A percentile compares a stretch with the other conserved stretches of the same genome.
These are phyloP conservation scores for Phenganax marumi DNA, from an alignment of 92 coral and sea anemone genomes.

Conservation along the genomic window DNA sequence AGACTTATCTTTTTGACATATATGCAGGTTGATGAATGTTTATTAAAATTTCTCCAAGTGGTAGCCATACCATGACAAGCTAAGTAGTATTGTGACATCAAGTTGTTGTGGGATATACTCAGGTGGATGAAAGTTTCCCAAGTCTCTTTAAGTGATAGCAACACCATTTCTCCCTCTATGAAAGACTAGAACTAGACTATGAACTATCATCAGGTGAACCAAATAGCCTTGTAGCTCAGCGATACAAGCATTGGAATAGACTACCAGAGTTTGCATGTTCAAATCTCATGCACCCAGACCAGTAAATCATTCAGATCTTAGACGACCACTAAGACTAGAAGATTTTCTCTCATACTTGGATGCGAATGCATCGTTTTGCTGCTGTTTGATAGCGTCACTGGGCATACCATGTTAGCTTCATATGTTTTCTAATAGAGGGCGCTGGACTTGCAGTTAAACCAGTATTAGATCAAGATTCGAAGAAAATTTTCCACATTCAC, in stretches of 20 bases:
- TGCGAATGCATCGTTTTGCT: not conserved
- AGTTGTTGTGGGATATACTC: not conserved
- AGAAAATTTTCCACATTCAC: slow-evolving; percentile 81
- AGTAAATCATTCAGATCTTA: too few relatives aligned
- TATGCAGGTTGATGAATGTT: too few relatives aligned
- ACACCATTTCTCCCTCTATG: not conserved
- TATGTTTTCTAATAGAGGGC: slow-evolving; percentile 60
- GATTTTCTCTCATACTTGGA: not conserved
- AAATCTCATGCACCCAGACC: too few relatives aligned
- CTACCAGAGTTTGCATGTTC: too few relatives aligned
- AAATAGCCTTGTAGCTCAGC: too few relatives aligned
- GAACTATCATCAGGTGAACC: not conserved
- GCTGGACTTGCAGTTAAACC: slow-evolving; percentile 74
- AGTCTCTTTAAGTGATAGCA: not conserved
- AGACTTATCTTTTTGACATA: not conserved
- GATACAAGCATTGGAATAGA: too few relatives aligned
- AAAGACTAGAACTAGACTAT: not conserved
- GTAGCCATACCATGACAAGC: not conserved
- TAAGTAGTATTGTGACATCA: not conserved
- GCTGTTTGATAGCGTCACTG: not conserved
- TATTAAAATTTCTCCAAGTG: too few relatives aligned
- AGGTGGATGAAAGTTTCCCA: not conserved
- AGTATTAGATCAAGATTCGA: slow-evolving; percentile 70
- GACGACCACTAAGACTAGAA: too few relatives aligned
- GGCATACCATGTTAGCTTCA: not conserved